These are phyloP conservation scores for Salvelinus fontinalis DNA, from an alignment of 2,113 vertebrate genomes.

Conservation along the genomic window DNA sequence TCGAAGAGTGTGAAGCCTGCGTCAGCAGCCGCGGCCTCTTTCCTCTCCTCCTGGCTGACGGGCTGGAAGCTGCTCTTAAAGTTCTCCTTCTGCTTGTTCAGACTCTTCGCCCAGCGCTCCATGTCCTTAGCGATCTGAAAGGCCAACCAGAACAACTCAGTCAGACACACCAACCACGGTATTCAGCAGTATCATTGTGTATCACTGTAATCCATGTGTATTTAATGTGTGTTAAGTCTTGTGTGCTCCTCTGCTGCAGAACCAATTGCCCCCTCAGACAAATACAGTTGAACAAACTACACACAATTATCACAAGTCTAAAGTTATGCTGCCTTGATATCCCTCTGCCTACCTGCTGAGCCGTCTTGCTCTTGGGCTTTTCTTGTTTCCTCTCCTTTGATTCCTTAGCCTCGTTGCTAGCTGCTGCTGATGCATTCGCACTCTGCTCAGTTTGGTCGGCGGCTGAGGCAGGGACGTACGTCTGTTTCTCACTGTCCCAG, in stretches of 20 bases:
- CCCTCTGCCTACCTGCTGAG: conserved; percentile 85
- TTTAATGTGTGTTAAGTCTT: no score
- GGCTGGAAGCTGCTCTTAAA: conserved; percentile 96
- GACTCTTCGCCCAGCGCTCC: conserved; percentile 98
- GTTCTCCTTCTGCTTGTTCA: conserved; percentile 98
- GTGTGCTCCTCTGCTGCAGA: no score
- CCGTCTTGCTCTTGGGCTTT: conserved; percentile 98
- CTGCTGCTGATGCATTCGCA: not conserved
- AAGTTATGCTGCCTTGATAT: not conserved
- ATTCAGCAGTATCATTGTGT: no score
- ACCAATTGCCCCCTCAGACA: no score
- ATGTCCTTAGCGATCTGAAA: conserved; percentile 97
- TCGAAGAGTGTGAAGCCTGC: conserved; percentile 95
- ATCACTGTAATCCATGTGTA: no score
- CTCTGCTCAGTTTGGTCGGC: conserved; percentile 33
- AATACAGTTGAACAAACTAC: not conserved
- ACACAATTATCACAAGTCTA: no score
- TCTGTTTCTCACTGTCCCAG: conserved; percentile 95
- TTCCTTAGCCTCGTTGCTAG: conserved; percentile 54
- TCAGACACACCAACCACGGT: no score
- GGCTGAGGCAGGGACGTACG: conserved; percentile 83
- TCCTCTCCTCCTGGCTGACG: conserved; percentile 89
- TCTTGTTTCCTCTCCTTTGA: conserved; percentile 91
- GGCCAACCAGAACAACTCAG: not conserved
- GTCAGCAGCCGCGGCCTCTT: conserved; percentile 93